Base-by-base conservation (phyloP, 2,797 vertebrate genomes). In the Sorex maritimensis region DNA sequence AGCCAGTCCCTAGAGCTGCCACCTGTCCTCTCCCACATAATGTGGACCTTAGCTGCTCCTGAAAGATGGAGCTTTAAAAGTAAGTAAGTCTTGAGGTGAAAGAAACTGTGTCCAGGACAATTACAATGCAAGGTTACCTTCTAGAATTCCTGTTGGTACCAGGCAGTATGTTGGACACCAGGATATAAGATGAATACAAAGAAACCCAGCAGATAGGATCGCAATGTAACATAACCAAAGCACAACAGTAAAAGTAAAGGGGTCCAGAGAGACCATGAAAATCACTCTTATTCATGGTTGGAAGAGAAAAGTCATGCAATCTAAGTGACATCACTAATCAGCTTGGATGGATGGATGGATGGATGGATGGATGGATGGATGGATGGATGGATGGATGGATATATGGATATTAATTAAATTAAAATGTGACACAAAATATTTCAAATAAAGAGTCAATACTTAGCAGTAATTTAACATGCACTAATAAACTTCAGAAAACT, bases 381-480 rank as follows among this genome's bases (percentile, higher is more conserved):
- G 68, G 6, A 14, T 52, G 49, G 49, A 11, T 52, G 49, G 49
- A 14, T 52, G 49, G 13, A 61, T 81, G 44, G 30, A 24, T 67
- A 30, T 12, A 84, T 67, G 10, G n/a, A 23, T 75, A 49, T 81
- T 61, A 69, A 88, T 83, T 49, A 90, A 58, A 72, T 92, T 12
- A 77, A 86, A 80, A 58, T 34, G 11, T 41, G 26, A 71, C 3
- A 44, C 28, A 2, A 1, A n/a, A 52, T 49, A 52, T 91, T 87
- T 88, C 15, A 78, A 83, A 75, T 71, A 83, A 0, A 26, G 58
- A 58, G 28, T 58, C 24, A 30, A 23, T 34, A 11, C 77, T 93
- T 49, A 17, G 68, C 80, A 82, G 52, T 19, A 90, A 69, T 65
- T 12, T 19, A 79, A 13, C 72, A 13, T 9, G 14, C n/a, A 75